Percentiles rank a stretch among this genome's conserved stretches.
Evolutionary conservation across 1,140 invertebrate genomes (phyloP).

Genomic region (Drosophila ohnishii): DNA sequence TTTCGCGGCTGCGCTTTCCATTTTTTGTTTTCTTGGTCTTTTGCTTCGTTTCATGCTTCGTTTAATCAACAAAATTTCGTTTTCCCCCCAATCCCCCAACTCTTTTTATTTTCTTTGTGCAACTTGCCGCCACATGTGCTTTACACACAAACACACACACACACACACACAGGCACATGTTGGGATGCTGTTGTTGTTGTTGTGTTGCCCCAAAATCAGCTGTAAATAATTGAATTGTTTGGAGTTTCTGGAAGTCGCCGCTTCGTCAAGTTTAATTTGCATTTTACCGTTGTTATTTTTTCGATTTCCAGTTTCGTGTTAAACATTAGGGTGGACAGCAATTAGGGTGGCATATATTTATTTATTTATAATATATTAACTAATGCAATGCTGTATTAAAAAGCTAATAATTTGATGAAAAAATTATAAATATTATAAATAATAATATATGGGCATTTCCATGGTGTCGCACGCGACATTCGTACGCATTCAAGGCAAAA

Average conservation of each 20-base stretch:
- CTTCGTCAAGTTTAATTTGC: slow-evolving; percentile 25
- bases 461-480: too few species aligned
- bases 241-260: slow-evolving; percentile 18
- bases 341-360: background rate
- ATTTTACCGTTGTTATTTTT: slow-evolving; percentile 17
- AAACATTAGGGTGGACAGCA: slow-evolving; percentile 4
- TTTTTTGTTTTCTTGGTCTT: slow-evolving; percentile 34
- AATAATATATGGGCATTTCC: background rate
- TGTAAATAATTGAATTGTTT: slow-evolving; percentile 52
- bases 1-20: slow-evolving; percentile 53
- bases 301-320: slow-evolving; percentile 26
- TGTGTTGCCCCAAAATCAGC: slow-evolving; percentile 33
- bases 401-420: background rate
- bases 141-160: slow-evolving; percentile 12
- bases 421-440: background rate
- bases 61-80: slow-evolving; percentile 60
- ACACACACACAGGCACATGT: slow-evolving; percentile 17
- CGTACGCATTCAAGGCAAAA: too few species aligned
- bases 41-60: slow-evolving; percentile 62
- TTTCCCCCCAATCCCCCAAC: slow-evolving; percentile 22
- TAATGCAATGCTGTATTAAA: background rate
- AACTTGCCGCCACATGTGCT: slow-evolving; percentile 33
- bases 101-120: slow-evolving; percentile 25
- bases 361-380: background rate
- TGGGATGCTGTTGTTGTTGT: slow-evolving; percentile 11